A percentile compares a stretch with the other conserved stretches of the same genome.
Conservation (phyloP, 2,888 invertebrate species). For the Hydraecia micacea region DNA sequence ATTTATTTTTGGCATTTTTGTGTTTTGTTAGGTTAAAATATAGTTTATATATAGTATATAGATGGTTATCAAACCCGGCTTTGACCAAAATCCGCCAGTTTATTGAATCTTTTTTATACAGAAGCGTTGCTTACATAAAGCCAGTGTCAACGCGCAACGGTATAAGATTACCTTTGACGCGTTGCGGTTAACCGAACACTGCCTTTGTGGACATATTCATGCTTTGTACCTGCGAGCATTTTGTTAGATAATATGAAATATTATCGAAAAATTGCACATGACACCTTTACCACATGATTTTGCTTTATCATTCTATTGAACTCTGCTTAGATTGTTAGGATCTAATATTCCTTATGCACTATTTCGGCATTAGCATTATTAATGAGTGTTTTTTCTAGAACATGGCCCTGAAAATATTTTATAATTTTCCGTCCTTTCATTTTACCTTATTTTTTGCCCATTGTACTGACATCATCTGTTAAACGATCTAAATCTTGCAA, state of each 20-base stretch:
- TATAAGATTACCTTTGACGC: conserved; percentile 58
- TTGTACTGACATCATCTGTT: background rate
- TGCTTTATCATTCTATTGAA: background rate
- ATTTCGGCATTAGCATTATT: background rate
- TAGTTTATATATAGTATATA: background rate
- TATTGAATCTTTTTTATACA: conserved; percentile 16
- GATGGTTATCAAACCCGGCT: background rate
- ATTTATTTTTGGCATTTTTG: background rate
- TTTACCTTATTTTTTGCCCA: background rate
- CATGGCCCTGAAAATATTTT: background rate
- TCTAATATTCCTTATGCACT: background rate
- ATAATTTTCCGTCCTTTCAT: background rate
- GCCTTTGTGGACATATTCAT: conserved; percentile 38
- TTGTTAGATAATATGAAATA: conserved; percentile 26
- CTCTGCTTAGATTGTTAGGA: background rate
- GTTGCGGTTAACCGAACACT: conserved; percentile 64
- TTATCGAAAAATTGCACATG: background rate
- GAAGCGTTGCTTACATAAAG: conserved; percentile 19
- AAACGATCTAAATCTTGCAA: background rate
- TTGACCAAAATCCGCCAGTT: background rate
- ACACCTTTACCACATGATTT: background rate
- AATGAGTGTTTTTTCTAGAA: background rate
- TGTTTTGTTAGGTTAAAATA: background rate
- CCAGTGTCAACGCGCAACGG: conserved; percentile 33
- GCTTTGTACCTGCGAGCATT: conserved; percentile 26